Conservation (phyloP, 2,888 invertebrate species). For the Melolontha melolontha region DNA sequence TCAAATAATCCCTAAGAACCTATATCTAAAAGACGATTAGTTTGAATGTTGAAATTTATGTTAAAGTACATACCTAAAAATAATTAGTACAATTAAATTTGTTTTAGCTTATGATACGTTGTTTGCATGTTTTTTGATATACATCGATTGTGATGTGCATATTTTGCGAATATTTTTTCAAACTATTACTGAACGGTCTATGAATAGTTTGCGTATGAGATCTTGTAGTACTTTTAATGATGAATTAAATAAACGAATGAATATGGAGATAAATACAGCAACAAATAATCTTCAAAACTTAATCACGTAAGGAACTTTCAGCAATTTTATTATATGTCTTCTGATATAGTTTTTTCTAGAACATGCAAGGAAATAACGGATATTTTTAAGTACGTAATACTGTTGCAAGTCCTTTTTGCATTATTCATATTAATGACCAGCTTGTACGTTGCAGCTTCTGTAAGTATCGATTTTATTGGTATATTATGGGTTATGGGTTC, state of each 20-base stretch:
- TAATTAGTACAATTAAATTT: too few species aligned
- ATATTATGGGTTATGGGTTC: too few species aligned
- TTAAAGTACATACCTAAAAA: too few species aligned
- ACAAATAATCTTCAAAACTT: constrained; percentile 4
- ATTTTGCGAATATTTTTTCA: not conserved
- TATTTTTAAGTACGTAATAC: constrained; percentile 2
- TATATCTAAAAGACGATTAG: too few species aligned
- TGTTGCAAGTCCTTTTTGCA: constrained; percentile 8
- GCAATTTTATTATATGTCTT: not conserved
- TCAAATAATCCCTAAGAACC: too few species aligned
- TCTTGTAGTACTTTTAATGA: not conserved
- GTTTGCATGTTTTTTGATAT: not conserved
- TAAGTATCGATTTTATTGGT: constrained; percentile 6
- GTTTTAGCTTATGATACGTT: constrained; percentile 19
- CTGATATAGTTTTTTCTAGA: not conserved
- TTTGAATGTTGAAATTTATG: too few species aligned
- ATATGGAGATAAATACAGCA: not conserved
- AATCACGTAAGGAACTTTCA: not conserved
- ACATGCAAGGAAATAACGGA: not conserved
- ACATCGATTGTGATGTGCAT: constrained; percentile 7
- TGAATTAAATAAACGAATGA: not conserved
- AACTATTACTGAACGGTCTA: constrained; percentile 3
- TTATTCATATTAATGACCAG: constrained; percentile 13
- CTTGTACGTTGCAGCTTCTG: constrained; percentile 20
- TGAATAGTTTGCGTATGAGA: not conserved